Evolutionary conservation across 2,797 vertebrate genomes (phyloP).

Genomic region (Danio kyathit): DNA sequence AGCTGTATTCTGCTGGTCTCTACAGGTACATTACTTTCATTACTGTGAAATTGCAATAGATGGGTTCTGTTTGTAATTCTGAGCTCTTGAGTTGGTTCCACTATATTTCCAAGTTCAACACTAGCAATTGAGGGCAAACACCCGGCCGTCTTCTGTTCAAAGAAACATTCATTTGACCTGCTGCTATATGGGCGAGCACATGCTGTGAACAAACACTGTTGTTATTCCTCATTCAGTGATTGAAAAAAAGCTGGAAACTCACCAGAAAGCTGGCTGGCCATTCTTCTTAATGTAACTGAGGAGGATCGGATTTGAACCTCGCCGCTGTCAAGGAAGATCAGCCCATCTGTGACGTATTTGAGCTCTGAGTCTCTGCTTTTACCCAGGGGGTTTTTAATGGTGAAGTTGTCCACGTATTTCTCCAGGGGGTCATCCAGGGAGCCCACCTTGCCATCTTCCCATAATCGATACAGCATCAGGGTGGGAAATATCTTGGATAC

Average conservation of each 20-base stretch:
- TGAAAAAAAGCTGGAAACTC: conserved; percentile 20
- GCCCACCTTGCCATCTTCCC: conserved; percentile 90
- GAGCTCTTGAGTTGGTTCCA: conserved; percentile 1
- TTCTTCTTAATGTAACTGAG: conserved; percentile 89
- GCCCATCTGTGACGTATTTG: conserved; percentile 80
- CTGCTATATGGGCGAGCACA: neutral
- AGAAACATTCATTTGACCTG: conserved; percentile 13
- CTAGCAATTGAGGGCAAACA: conserved; percentile 4
- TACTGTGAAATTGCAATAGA: neutral
- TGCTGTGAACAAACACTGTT: neutral
- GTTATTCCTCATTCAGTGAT: neutral
- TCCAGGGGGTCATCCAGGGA: conserved; percentile 94
- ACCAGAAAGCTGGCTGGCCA: conserved; percentile 98
- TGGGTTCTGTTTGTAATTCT: neutral
- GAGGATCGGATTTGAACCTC: conserved; percentile 84
- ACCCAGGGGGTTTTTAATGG: conserved; percentile 92
- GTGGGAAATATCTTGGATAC: conserved; percentile 95
- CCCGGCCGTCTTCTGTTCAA: neutral
- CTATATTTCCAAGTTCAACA: neutral
- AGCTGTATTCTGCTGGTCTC: neutral
- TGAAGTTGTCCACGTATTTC: conserved; percentile 89
- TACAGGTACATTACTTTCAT: neutral
- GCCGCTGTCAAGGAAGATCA: conserved; percentile 85
- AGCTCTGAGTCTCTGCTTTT: conserved; percentile 78
- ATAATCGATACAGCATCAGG: conserved; percentile 92